Evolutionary conservation across 2,797 vertebrate genomes (phyloP), one percentile per base, ranked within the genome.

Genomic region (Pangasius sanitwongsei): DNA sequence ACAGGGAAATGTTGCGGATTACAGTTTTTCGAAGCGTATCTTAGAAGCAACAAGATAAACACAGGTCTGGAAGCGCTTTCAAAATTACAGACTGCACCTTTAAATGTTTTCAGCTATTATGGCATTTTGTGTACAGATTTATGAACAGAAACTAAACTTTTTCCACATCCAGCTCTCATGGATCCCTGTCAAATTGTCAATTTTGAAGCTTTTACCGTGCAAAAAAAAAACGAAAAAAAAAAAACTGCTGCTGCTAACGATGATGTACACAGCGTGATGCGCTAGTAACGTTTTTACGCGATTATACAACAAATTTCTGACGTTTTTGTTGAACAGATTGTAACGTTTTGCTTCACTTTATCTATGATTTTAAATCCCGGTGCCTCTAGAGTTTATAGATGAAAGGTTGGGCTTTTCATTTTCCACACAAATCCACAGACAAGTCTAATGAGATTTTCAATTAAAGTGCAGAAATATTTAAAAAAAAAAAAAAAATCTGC

Each of bases 301-400:
- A 53, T 57, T 48, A 57, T 15, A 61, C 53, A 37, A 37, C 16
- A 81, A 59, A 8, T 44, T 74, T 50, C 11, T 3, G 13, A n/a
- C 0, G 2, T 77, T 48, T 50, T 25, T 41, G 31, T 31, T n/a
- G 67, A 12, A 4, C 57, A 23, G 57, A 59, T 23, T 67, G 31
- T 18, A 18, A 16, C 5, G 15, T 55, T 83, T 82, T 83, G 16
- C 65, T 50, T 50, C 23, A 50, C 57, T 48, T 18, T 31, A 50
- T 34, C 37, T 44, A 37, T 6, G 18, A 77, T 13, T 72, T 87
- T 18, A 31, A 67, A 65, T 65, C n/a, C 28, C 28, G 23, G 59
- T 85, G 48, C 72, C 44, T 85, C 70, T 67, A n/a, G 28, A 75
- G 23, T 84, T 61, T 34, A 57, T 63, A 88, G 67, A 69, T 61